These are phyloP conservation scores for Sarcophaga peregrina DNA, from an alignment of 1,140 invertebrate genomes.

Conservation along the genomic window DNA sequence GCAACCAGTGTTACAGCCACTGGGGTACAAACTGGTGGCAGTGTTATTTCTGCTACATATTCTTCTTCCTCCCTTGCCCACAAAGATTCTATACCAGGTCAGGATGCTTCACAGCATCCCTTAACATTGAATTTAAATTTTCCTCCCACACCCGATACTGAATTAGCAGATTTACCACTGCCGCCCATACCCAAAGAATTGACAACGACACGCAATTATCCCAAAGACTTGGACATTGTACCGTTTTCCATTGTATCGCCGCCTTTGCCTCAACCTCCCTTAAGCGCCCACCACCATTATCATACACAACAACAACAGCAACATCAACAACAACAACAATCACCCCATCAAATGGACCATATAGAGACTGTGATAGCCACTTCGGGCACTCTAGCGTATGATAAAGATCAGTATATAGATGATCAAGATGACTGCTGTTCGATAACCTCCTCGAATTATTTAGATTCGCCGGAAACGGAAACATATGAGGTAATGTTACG, in stretches of 20 bases:
- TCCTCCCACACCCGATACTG: constrained; percentile 52
- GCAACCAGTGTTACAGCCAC: neutral
- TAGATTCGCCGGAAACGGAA: constrained; percentile 70
- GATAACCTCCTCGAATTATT: constrained; percentile 54
- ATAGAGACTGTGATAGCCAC: constrained; percentile 61
- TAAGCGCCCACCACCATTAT: neutral
- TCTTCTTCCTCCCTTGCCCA: neutral
- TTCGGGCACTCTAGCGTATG: constrained; percentile 46
- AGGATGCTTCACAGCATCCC: neutral
- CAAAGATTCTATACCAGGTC: neutral
- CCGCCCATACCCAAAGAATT: constrained; percentile 56
- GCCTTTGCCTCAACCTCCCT: constrained; percentile 23
- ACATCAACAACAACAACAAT: constrained; percentile 2
- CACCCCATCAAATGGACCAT: constrained; percentile 46
- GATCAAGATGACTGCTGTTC: constrained; percentile 52
- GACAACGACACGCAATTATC: constrained; percentile 49
- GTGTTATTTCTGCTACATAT: neutral
- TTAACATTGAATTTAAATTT: constrained; percentile 22
- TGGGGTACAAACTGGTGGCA: neutral
- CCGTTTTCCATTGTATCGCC: constrained; percentile 64
- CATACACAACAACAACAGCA: constrained; percentile 4
- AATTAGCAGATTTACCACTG: constrained; percentile 62
- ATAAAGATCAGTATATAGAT: neutral
- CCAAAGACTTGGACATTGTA: constrained; percentile 60
- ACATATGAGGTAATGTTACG: constrained; percentile 72